Evolutionary conservation across 2,113 vertebrate species (phyloP).

Genomic region (Neotoma lepida): DNA sequence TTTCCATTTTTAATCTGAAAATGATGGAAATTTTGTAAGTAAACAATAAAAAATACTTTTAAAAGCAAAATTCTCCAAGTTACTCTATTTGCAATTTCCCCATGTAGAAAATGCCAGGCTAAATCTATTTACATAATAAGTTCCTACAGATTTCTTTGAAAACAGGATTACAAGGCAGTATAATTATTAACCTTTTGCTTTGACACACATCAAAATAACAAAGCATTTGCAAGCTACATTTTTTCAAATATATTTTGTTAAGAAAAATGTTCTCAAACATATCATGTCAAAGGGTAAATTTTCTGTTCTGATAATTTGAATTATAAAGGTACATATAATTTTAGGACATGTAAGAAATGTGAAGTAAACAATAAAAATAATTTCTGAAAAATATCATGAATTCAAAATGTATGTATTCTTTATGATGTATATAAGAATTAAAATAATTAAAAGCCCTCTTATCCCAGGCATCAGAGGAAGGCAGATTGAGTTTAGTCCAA

Average conservation of each 20-base stretch:
- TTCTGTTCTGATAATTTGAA: slow-evolving; percentile 40
- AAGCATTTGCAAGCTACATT: slow-evolving; percentile 34
- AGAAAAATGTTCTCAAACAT: not conserved
- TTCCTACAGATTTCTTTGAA: slow-evolving; percentile 25
- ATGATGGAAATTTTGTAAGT: not conserved
- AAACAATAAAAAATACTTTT: slow-evolving; percentile 40
- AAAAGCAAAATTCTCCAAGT: slow-evolving; percentile 55
- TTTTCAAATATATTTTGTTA: not conserved
- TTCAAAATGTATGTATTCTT: not conserved
- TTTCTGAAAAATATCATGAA: slow-evolving; percentile 33
- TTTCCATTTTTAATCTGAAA: slow-evolving; percentile 3
- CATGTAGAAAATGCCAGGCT: not conserved
- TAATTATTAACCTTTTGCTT: slow-evolving; percentile 62
- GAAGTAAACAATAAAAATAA: slow-evolving; percentile 28
- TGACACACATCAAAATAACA: slow-evolving; percentile 45
- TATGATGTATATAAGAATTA: slow-evolving; percentile 40
- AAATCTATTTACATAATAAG: slow-evolving; percentile 56
- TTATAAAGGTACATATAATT: not conserved
- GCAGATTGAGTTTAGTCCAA: not conserved
- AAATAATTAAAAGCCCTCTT: not conserved
- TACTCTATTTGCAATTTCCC: not conserved
- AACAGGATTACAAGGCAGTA: slow-evolving; percentile 51
- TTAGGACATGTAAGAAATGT: slow-evolving; percentile 25
- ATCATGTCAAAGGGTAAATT: not conserved
- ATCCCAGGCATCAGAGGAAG: not conserved